Evolutionary conservation across 2,113 vertebrate genomes (phyloP), one percentile per base, ranked within the genome.

Genomic region (Ploceus nigricollis): DNA sequence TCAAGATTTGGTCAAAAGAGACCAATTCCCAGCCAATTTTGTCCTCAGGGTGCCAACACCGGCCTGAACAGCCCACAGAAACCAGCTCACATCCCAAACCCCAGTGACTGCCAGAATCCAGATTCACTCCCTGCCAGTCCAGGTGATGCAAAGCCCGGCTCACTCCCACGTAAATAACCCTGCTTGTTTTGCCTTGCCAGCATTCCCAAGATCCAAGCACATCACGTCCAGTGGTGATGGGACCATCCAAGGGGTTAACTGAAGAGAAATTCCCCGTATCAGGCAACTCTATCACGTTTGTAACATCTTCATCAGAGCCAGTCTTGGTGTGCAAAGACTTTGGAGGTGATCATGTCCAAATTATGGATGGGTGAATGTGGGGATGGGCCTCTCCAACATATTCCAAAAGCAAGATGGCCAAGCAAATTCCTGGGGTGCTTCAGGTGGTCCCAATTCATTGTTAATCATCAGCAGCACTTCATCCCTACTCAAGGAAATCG

Each of bases 221-320:
- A 28, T 82, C 11, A 0, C 63, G 66, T 37, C 51, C 7, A 0
- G 2, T 24, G 24, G 42, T 31, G 56, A 16, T 66, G 57, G 61
- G 42, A 53, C 28, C 57, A n/a, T 16, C 10, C 8, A 1, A 57
- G 19, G 51, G 42, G 2, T 6, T 30, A 21, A 30, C 24, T 15
- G 31, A 31, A 51, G 25, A 87, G 71, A 68, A 86, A 54, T 60
- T 76, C 61, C 65, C 1, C 0, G 7, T 1, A 51, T 42, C 6
- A 10, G 42, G 40, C 16, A 51, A 10, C 45, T 5, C 5, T 6
- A 1, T 0, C 1, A 13, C 1, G 0, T 11, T 50, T 30, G 57
- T 14, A 45, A 40, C 12, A 39, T 4, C 51, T 23, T 47, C 18
- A 15, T 14, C 6, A 33, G 51, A 68, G 65, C 9, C 4, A 4